These are phyloP conservation scores for Antigone vipio DNA, from an alignment of 2,113 vertebrate species.

Conservation along the genomic window DNA sequence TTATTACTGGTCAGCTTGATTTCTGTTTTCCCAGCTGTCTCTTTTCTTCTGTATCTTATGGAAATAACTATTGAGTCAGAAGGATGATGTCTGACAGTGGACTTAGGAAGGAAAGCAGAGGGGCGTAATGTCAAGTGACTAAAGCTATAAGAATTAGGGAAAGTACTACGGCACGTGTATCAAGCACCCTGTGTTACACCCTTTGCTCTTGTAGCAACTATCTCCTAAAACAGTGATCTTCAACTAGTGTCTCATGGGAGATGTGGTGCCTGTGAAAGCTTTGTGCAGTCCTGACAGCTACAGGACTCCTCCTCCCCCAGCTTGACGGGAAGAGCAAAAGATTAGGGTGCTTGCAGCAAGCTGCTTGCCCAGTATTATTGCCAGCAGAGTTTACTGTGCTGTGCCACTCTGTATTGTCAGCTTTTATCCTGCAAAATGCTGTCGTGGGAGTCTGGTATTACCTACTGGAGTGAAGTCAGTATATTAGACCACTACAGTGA, in stretches of 20 bases:
- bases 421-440: background rate
- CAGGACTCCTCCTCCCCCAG: background rate
- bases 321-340: background rate
- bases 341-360: background rate
- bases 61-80: background rate
- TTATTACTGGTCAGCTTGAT: background rate
- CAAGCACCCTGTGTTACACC: background rate
- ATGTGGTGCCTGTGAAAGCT: background rate
- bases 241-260: background rate
- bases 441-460: background rate
- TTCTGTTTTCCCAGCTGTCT: background rate
- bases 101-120: background rate
- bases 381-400: background rate
- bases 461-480: background rate
- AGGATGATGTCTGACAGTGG: background rate
- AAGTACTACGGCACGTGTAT: fast-evolving
- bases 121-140: background rate
- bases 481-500: background rate
- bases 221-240: background rate
- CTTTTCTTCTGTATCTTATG: background rate
- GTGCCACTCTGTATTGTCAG: background rate
- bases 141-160: background rate
- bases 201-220: background rate
- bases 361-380: background rate
- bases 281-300: background rate